Evolutionary conservation across 2,113 vertebrate genomes (phyloP).

Genomic region (Megaceryle maxima): DNA sequence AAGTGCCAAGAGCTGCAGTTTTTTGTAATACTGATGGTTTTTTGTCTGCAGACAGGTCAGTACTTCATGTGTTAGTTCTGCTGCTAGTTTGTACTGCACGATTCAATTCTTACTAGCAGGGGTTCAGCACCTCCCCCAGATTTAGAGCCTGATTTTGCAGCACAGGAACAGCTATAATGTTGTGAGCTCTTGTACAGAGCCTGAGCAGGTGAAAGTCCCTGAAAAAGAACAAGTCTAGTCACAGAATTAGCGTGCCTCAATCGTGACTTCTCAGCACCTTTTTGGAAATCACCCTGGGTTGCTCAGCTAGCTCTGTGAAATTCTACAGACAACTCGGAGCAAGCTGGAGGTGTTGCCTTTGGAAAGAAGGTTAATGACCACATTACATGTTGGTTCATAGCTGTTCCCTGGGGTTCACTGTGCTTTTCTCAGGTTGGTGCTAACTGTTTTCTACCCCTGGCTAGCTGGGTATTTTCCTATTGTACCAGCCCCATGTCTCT

Average conservation of each 20-base stretch:
- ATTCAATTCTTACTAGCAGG: neutral
- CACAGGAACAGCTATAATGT: neutral
- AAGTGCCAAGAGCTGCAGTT: neutral
- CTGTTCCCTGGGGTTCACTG: neutral
- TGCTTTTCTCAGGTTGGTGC: neutral
- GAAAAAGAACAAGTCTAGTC: neutral
- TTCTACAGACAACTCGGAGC: neutral
- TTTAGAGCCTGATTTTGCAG: neutral
- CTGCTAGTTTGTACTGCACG: neutral
- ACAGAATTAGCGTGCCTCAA: neutral
- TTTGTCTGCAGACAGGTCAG: neutral
- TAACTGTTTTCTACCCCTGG: neutral
- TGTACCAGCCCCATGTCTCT: neutral
- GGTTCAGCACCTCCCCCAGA: neutral
- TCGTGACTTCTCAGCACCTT: neutral
- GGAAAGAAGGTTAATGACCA: neutral
- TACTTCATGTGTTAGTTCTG: neutral
- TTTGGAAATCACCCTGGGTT: neutral
- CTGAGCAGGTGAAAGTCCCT: neutral
- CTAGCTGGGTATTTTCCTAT: too few species aligned
- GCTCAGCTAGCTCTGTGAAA: neutral
- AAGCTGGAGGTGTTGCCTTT: neutral
- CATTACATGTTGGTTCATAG: accelerated
- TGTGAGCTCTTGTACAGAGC: neutral
- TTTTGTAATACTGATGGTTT: neutral